These are phyloP conservation scores for Mionectes macconnelli DNA, from an alignment of 2,113 vertebrate species.

Conservation along the genomic window DNA sequence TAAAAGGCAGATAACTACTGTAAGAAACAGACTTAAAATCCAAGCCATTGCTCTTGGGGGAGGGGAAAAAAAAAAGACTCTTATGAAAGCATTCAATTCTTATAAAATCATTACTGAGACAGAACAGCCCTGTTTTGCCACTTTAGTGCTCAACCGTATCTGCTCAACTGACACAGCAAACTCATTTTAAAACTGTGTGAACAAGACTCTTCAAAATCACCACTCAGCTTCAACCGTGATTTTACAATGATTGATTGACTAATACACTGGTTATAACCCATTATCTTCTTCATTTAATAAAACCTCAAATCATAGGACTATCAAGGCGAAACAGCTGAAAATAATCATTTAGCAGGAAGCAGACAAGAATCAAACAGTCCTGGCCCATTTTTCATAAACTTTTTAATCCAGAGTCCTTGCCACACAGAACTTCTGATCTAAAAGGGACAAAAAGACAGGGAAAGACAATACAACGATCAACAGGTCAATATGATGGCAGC, in stretches of 20 bases:
- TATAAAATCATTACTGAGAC: neutral
- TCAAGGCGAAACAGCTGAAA: neutral
- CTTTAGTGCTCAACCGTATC: neutral
- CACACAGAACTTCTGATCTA: neutral
- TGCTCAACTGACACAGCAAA: neutral
- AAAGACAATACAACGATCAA: neutral
- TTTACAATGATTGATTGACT: neutral
- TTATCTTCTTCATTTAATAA: neutral
- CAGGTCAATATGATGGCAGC: neutral
- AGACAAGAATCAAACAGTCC: neutral
- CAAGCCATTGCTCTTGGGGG: neutral
- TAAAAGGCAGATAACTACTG: neutral
- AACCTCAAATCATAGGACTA: neutral
- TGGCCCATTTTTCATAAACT: neutral
- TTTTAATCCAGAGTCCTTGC: neutral
- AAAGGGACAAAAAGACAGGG: neutral
- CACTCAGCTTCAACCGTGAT: neutral
- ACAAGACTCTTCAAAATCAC: neutral
- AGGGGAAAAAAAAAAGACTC: accelerated
- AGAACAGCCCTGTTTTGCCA: neutral
- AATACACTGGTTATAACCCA: neutral
- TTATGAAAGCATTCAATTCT: neutral
- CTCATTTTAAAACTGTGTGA: neutral
- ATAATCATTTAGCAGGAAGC: neutral
- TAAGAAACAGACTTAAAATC: neutral